Conservation (phyloP, 2,888 invertebrate genomes). For the Caenorhabditis doughertyi region DNA sequence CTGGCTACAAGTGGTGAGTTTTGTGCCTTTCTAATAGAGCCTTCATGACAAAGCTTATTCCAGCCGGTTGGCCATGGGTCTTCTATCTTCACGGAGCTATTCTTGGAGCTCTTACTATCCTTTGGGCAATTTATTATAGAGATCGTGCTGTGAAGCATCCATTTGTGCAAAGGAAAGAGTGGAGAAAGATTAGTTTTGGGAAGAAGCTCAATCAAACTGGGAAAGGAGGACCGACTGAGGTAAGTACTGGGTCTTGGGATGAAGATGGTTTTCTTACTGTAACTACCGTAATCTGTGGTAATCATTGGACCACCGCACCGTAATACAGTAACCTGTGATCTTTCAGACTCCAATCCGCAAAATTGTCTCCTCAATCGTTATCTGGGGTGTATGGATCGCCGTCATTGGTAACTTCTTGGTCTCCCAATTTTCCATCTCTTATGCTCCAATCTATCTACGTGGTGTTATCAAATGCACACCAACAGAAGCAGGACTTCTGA, state of each 20-base stretch:
- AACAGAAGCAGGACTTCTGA: conserved; percentile 67
- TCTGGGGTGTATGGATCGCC: conserved; percentile 74
- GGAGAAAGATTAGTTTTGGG: conserved; percentile 64
- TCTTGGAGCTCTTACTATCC: conserved; percentile 61
- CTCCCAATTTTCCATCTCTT: conserved; percentile 68
- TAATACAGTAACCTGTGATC: not conserved
- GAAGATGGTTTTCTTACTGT: too few relatives aligned
- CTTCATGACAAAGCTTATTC: conserved; percentile 13
- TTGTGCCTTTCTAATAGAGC: not conserved
- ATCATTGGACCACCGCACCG: too few relatives aligned
- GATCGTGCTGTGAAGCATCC: conserved; percentile 72
- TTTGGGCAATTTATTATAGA: conserved; percentile 71
- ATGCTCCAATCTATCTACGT: conserved; percentile 69
- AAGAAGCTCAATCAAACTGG: conserved; percentile 44
- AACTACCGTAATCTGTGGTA: too few relatives aligned
- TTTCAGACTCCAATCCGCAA: conserved; percentile 69
- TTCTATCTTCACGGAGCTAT: conserved; percentile 74
- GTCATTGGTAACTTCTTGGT: conserved; percentile 74
- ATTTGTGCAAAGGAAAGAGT: conserved; percentile 65
- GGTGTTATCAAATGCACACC: conserved; percentile 68
- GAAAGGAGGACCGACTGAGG: conserved; percentile 19
- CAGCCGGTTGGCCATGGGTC: conserved; percentile 76
- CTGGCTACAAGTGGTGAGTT: conserved; percentile 61
- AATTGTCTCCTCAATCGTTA: conserved; percentile 69
- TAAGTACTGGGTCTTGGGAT: not conserved